A percentile compares a stretch with the other conserved stretches of the same genome.
Evolutionary conservation across 2,888 invertebrate species (phyloP).

Genomic region (Cephus nigrinus): DNA sequence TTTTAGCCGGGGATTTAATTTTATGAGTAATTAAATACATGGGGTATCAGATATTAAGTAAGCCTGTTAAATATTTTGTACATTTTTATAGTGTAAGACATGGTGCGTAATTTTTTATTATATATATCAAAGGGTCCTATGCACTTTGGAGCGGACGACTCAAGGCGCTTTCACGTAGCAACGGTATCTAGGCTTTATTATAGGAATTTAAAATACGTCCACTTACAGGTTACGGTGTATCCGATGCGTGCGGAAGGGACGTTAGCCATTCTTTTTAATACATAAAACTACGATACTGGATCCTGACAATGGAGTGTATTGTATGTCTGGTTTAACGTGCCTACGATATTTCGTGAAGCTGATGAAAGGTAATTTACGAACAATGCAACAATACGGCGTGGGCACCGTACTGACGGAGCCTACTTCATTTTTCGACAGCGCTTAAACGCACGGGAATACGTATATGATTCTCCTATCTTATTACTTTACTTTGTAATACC

Average conservation of each 20-base stretch:
- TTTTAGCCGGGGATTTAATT: background rate
- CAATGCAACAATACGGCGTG: conserved; percentile 35
- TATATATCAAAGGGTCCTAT: background rate
- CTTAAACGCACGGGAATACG: background rate
- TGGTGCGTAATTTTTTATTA: background rate
- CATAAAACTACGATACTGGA: background rate
- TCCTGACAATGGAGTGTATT: background rate
- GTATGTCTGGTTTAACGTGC: background rate
- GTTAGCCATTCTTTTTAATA: background rate
- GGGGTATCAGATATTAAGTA: background rate
- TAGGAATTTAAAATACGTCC: background rate
- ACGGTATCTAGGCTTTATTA: background rate
- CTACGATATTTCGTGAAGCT: background rate
- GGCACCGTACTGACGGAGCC: conserved; percentile 11
- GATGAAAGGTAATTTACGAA: conserved; percentile 13
- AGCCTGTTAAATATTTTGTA: background rate
- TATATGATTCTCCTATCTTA: background rate
- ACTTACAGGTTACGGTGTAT: background rate
- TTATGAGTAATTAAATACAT: background rate
- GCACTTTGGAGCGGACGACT: background rate
- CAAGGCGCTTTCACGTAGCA: background rate
- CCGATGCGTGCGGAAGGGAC: background rate
- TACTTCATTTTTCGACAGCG: background rate
- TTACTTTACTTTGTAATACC: background rate
- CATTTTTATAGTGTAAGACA: background rate